Percentiles rank a stretch among this genome's conserved stretches.
phyloP scores from a whole-genome alignment of 2,888 invertebrate genomes.

The Caradrina kadenii region DNA sequence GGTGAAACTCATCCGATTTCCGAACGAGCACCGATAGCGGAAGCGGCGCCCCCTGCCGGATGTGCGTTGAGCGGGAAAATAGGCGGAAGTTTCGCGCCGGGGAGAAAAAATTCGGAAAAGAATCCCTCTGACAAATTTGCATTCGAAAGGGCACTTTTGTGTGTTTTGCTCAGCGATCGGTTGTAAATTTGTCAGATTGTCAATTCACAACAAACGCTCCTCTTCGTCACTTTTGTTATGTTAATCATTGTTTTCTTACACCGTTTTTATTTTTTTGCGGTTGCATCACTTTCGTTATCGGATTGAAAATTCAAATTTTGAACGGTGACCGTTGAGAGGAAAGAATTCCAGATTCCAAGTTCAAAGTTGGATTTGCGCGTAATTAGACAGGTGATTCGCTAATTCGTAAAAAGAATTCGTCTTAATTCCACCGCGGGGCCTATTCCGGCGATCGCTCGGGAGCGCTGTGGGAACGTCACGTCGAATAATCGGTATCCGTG shows the following conservation, averaged over 20 bases:
- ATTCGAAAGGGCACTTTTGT: slow-evolving; percentile 88
- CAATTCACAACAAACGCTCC: slow-evolving; percentile 84
- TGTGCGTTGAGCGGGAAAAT: slow-evolving; percentile 89
- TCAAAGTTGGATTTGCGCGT: slow-evolving; percentile 77
- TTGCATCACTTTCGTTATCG: slow-evolving; percentile 56
- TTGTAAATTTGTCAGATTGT: slow-evolving; percentile 89
- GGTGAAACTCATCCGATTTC: slow-evolving; percentile 83
- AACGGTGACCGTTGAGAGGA: slow-evolving; percentile 52
- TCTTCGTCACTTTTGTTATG: slow-evolving; percentile 88
- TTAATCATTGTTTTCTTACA: slow-evolving; percentile 80
- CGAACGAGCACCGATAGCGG: slow-evolving; percentile 83
- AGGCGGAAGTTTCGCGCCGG: slow-evolving; percentile 87
- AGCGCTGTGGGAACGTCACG: slow-evolving; percentile 89
- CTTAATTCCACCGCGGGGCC: slow-evolving; percentile 78
- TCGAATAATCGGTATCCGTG: slow-evolving; percentile 85
- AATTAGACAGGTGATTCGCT: slow-evolving; percentile 90
- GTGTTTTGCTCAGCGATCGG: slow-evolving; percentile 83
- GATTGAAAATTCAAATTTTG: slow-evolving; percentile 60
- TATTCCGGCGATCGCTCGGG: slow-evolving; percentile 73
- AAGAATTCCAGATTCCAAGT: slow-evolving; percentile 72
- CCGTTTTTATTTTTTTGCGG: slow-evolving; percentile 65
- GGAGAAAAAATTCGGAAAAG: slow-evolving; percentile 83
- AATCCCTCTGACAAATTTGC: slow-evolving; percentile 87
- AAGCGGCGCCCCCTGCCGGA: slow-evolving; percentile 83
- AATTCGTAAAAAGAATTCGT: slow-evolving; percentile 87